Evolutionary conservation across 1,140 invertebrate genomes (phyloP).

Genomic region (Apis florea): DNA sequence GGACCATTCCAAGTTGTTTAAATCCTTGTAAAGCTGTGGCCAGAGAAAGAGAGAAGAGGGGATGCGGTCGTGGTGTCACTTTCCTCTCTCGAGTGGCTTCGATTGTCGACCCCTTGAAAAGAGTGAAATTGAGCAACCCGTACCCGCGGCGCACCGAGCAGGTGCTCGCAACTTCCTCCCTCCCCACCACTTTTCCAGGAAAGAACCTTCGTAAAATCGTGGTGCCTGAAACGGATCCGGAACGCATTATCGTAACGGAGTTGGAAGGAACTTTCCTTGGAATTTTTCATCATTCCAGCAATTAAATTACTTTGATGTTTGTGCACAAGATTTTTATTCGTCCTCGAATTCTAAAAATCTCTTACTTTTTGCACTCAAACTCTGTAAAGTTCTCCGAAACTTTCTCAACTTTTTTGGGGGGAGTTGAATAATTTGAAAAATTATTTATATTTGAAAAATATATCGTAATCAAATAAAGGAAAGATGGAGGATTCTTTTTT

Average conservation of each 20-base stretch:
- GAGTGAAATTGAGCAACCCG: slow-evolving; percentile 63
- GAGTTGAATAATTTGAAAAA: too few relatives aligned
- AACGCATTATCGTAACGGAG: slow-evolving; percentile 36
- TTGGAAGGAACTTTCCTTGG: not conserved
- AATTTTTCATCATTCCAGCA: not conserved
- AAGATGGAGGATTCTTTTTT: too few relatives aligned
- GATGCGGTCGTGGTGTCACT: slow-evolving; percentile 70
- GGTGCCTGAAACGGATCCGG: slow-evolving; percentile 39
- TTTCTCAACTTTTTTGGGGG: too few relatives aligned
- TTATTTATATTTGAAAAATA: too few relatives aligned
- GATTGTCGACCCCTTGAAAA: slow-evolving; percentile 72
- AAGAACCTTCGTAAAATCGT: slow-evolving; percentile 46
- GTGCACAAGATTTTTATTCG: too few relatives aligned
- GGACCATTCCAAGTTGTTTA: slow-evolving; percentile 76
- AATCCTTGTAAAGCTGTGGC: slow-evolving; percentile 75
- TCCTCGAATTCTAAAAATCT: too few relatives aligned
- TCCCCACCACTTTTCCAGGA: slow-evolving; percentile 29
- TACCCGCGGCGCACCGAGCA: slow-evolving; percentile 47
- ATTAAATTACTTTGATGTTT: too few relatives aligned
- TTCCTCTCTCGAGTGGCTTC: slow-evolving; percentile 74
- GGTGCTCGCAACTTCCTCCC: slow-evolving; percentile 46
- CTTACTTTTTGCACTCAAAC: too few relatives aligned
- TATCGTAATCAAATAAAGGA: too few relatives aligned
- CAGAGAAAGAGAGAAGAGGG: slow-evolving; percentile 31
- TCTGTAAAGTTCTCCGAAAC: too few relatives aligned